phyloP scores from a whole-genome alignment of 2,888 invertebrate genomes.

The Nowickia ferox region DNA sequence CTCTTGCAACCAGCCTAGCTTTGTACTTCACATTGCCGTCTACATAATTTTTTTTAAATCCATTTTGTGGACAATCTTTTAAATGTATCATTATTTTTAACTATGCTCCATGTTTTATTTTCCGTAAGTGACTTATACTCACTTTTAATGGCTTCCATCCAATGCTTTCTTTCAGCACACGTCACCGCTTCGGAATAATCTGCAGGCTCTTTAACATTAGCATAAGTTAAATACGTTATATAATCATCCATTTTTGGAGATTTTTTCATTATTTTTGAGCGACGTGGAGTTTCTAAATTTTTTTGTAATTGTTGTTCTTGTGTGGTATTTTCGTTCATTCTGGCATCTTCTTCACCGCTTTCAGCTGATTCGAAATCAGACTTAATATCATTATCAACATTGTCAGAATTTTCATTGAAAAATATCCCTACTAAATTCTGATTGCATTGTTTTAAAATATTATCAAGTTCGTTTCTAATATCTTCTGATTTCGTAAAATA shows the following conservation, averaged over 20 bases:
- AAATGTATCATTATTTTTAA: slow-evolving; percentile 1
- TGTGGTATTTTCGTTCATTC: no score
- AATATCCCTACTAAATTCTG: slow-evolving; percentile 41
- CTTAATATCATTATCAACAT: slow-evolving; percentile 10
- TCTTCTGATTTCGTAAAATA: background rate
- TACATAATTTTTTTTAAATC: slow-evolving; percentile 32
- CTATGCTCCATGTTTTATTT: slow-evolving; percentile 81
- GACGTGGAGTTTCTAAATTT: slow-evolving; percentile 10
- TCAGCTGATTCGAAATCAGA: slow-evolving; percentile 8
- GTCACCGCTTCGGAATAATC: slow-evolving; percentile 25
- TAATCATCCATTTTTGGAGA: slow-evolving; percentile 31
- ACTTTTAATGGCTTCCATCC: slow-evolving; percentile 25
- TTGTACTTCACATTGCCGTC: slow-evolving; percentile 11
- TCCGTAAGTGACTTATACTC: slow-evolving; percentile 33
- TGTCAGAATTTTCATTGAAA: slow-evolving; percentile 20
- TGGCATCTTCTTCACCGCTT: slow-evolving; percentile 18
- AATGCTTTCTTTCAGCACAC: background rate
- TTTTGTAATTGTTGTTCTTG: slow-evolving; percentile 12
- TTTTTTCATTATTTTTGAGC: slow-evolving; percentile 34
- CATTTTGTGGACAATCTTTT: slow-evolving; percentile 70
- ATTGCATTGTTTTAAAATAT: slow-evolving; percentile 7
- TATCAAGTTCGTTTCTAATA: background rate
- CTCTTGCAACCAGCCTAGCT: slow-evolving; percentile 23
- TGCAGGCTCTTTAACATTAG: slow-evolving; percentile 23
- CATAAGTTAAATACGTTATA: slow-evolving; percentile 24